A percentile compares a stretch with the other conserved stretches of the same genome.
Evolutionary conservation across 2,888 invertebrate genomes (phyloP).

Genomic region (Ennomos quercinarius): DNA sequence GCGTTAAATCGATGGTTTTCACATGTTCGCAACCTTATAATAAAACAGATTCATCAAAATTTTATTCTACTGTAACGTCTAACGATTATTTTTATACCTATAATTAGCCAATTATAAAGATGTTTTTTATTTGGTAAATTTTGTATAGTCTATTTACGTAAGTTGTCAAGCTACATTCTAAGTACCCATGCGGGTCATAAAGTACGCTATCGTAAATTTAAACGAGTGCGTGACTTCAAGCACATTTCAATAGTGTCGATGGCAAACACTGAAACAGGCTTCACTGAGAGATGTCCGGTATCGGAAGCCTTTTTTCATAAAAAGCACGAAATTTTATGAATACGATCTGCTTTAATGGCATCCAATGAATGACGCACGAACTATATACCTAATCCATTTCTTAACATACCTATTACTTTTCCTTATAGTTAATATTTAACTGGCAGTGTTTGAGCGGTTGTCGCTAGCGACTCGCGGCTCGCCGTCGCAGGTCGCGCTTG

Average conservation of each 20-base stretch:
- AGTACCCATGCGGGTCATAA: neutral
- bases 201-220: constrained; percentile 25
- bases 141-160: neutral
- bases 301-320: constrained; percentile 38
- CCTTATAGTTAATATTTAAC: constrained; percentile 64
- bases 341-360: constrained; percentile 21
- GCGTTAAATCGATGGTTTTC: neutral
- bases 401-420: constrained; percentile 57
- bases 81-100: neutral
- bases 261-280: constrained; percentile 77
- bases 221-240: constrained; percentile 21
- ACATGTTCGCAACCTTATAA: no score
- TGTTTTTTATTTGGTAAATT: constrained; percentile 4
- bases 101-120: constrained; percentile 1
- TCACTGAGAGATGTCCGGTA: constrained; percentile 34
- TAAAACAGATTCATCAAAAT: neutral
- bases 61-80: neutral
- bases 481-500: constrained; percentile 26
- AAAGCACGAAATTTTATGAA: constrained; percentile 25
- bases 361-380: constrained; percentile 37
- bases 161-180: no score
- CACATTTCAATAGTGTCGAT: constrained; percentile 31
- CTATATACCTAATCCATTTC: constrained; percentile 45
- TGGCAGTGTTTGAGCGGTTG: constrained; percentile 81
- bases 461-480: constrained; percentile 62